Evolutionary conservation across 2,888 invertebrate species (phyloP).

Genomic region (Leptinotarsa rubiginosa): DNA sequence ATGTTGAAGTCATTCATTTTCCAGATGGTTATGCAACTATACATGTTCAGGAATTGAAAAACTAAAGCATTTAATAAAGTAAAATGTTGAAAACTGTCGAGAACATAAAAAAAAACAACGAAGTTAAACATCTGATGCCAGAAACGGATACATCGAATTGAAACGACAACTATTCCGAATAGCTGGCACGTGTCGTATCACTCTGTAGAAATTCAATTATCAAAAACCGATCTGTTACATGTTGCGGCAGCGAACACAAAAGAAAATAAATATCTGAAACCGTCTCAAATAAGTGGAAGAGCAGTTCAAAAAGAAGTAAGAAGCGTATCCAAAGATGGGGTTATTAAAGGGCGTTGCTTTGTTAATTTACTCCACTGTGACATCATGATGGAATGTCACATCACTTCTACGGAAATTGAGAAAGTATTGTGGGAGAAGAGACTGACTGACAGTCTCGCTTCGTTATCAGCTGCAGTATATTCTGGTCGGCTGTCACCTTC

Average conservation of each 20-base stretch:
- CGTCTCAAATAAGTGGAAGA: slow-evolving; percentile 40
- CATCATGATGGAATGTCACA: slow-evolving; percentile 66
- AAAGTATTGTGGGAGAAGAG: slow-evolving; percentile 65
- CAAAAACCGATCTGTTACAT: slow-evolving; percentile 43
- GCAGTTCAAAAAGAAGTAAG: slow-evolving; percentile 43
- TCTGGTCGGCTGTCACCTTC: slow-evolving; percentile 61
- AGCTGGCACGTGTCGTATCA: slow-evolving; percentile 9
- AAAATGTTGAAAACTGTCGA: too few species aligned
- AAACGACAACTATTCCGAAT: background rate
- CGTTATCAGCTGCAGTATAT: slow-evolving; percentile 66
- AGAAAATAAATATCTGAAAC: slow-evolving; percentile 40
- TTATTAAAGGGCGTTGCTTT: slow-evolving; percentile 65
- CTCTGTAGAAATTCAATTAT: slow-evolving; percentile 41
- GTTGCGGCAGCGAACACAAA: slow-evolving; percentile 38
- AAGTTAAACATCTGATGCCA: too few species aligned
- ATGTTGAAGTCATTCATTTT: too few species aligned
- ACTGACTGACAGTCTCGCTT: slow-evolving; percentile 65
- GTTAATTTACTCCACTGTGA: slow-evolving; percentile 66
- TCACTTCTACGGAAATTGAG: slow-evolving; percentile 66
- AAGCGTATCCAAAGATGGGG: slow-evolving; percentile 58
- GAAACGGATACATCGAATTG: background rate
- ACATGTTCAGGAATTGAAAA: too few species aligned
- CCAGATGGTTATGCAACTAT: too few species aligned
- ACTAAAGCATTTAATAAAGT: too few species aligned
- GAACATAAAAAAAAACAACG: too few species aligned